Base-by-base conservation (phyloP, 1,140 invertebrate genomes). In the Tribolium castaneum region DNA sequence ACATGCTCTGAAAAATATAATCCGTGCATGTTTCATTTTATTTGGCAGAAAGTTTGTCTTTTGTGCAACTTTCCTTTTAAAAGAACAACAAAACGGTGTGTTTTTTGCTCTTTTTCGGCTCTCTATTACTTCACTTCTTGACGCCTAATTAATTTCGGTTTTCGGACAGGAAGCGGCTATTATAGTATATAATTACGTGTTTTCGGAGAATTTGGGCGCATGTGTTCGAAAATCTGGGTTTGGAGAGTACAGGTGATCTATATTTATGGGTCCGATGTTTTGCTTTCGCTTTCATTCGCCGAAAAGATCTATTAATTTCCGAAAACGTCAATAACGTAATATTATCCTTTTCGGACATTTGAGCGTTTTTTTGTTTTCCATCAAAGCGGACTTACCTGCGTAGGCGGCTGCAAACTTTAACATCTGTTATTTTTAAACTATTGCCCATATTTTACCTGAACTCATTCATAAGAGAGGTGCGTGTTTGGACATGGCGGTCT, bases 261-360 rank as follows among this genome's bases (percentile, higher is more conserved):
- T 73, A 73, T 73, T 73, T 51, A 51, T 72, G 39, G 39, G 13
- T 22, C 39, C 49, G 70, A 50, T 72, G 30, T 73, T 73, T 54
- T 54, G 49, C 52, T 73, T 73, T 54, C 49, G 49, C 49, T 73
- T 73, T 73, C 70, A 22, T 73, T 30, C n/a, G 59, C 25, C 71
- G 71, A 73, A 72, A 72, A 72, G 70, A 73, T 73, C 71, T 73
- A 73, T 54, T 52, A 54, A 73, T 73, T 73, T 73, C 50, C 13
- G 71, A 73, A 52, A 73, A 73, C 30, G 71, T 73, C 70, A 72
- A 72, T 72, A 72, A 72, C 45, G 70, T 73, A 52, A 73, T 35
- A 73, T 73, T 73, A 73, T 73, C 71, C 71, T 73, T 73, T 73
- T 73, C 50, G 14, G 34, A 70, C 70, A 51, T 49, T 72, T 13